Evolutionary conservation across 2,888 invertebrate species (phyloP).

Genomic region (Hoplodrina ambigua): DNA sequence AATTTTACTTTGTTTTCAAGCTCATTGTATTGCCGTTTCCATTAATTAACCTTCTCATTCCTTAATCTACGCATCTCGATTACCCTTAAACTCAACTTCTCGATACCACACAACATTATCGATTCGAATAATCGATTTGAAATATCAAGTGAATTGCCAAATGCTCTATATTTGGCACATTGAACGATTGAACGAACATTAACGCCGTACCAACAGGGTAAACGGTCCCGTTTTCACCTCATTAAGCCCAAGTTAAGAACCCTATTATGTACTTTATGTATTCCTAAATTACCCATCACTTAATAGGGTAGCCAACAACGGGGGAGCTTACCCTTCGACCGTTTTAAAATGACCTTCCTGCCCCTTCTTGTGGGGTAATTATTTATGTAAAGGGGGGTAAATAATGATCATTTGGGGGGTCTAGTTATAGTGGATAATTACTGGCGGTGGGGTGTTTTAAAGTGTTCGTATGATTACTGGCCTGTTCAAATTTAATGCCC

Average conservation of each 20-base stretch:
- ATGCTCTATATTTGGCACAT: slow-evolving; percentile 67
- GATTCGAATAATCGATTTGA: slow-evolving; percentile 62
- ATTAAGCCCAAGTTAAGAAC: slow-evolving; percentile 88
- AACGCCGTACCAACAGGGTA: slow-evolving; percentile 77
- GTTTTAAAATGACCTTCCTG: slow-evolving; percentile 71
- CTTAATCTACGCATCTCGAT: slow-evolving; percentile 49
- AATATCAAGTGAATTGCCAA: slow-evolving; percentile 61
- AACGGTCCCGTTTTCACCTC: slow-evolving; percentile 88
- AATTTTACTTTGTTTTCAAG: slow-evolving; percentile 33
- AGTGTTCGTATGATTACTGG: slow-evolving; percentile 88
- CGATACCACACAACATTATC: slow-evolving; percentile 58
- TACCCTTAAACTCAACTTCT: slow-evolving; percentile 46
- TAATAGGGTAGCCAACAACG: slow-evolving; percentile 83
- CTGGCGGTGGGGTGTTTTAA: slow-evolving; percentile 84
- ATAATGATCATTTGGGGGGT: slow-evolving; percentile 64
- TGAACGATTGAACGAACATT: slow-evolving; percentile 77
- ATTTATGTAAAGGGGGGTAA: slow-evolving; percentile 41
- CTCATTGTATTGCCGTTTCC: slow-evolving; percentile 33
- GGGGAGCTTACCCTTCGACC: slow-evolving; percentile 82
- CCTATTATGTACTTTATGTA: slow-evolving; percentile 91
- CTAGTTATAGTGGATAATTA: slow-evolving; percentile 73
- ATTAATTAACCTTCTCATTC: slow-evolving; percentile 55
- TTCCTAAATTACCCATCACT: slow-evolving; percentile 90
- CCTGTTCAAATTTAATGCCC: slow-evolving; percentile 87
- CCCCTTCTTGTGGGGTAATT: slow-evolving; percentile 58